phyloP scores from a whole-genome alignment of 1,140 invertebrate species.

The Hesperophylax magnus region DNA sequence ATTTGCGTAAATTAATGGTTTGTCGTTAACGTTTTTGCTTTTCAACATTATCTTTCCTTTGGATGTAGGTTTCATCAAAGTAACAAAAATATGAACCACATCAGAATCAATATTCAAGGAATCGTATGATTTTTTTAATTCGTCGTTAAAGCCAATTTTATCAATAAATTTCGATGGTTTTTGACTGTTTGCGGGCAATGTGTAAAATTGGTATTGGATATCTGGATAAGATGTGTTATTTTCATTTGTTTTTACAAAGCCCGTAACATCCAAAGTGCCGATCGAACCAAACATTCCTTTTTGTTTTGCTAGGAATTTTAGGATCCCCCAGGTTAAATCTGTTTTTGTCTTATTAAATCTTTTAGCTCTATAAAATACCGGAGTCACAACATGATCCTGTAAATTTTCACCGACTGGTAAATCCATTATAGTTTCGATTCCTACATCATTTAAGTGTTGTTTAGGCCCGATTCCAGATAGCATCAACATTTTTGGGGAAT shows the following conservation, averaged over 20 bases:
- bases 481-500: conserved; percentile 80
- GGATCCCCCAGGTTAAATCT: background rate
- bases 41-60: conserved; percentile 73
- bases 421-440: conserved; percentile 73
- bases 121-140: background rate
- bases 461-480: conserved; percentile 82
- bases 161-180: background rate
- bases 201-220: conserved; percentile 53
- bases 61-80: conserved; percentile 72
- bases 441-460: conserved; percentile 75
- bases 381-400: conserved; percentile 71
- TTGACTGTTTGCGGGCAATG: background rate
- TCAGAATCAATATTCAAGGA: conserved; percentile 62
- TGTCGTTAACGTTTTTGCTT: conserved; percentile 71
- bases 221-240: conserved; percentile 39
- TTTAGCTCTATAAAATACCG: conserved; percentile 35
- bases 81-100: conserved; percentile 63
- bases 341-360: conserved; percentile 19
- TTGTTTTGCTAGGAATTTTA: conserved; percentile 22
- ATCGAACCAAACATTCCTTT: conserved; percentile 24
- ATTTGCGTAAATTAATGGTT: conserved; percentile 78
- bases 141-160: conserved; percentile 41
- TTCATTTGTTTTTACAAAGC: conserved; percentile 57
- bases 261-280: conserved; percentile 29
- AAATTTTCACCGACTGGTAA: conserved; percentile 76